These are phyloP conservation scores for Leptodirus hochenwartii DNA, from an alignment of 2,888 invertebrate genomes.

Conservation along the genomic window DNA sequence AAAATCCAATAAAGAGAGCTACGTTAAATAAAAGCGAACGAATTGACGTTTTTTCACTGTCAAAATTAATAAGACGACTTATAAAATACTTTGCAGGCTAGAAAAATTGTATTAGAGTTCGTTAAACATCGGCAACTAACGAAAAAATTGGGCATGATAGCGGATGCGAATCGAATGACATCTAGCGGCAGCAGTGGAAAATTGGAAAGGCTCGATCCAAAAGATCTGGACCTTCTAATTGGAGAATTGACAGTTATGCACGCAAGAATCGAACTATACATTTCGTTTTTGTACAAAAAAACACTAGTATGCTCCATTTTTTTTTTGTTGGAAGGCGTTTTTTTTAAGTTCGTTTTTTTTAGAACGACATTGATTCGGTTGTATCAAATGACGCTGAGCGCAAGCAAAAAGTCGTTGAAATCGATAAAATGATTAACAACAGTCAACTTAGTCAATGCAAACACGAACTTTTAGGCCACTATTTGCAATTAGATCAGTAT, in stretches of 20 bases:
- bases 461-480: constrained; percentile 71
- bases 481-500: constrained; percentile 82
- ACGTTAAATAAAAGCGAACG: too few relatives aligned
- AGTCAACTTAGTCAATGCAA: constrained; percentile 59
- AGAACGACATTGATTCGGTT: constrained; percentile 46
- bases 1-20: too few relatives aligned
- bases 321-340: too few relatives aligned
- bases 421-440: constrained; percentile 48
- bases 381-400: constrained; percentile 32
- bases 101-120: constrained; percentile 51
- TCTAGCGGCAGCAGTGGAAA: constrained; percentile 24
- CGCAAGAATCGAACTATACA: constrained; percentile 77
- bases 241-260: constrained; percentile 86
- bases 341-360: too few relatives aligned
- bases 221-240: constrained; percentile 71
- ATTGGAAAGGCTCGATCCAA: constrained; percentile 50
- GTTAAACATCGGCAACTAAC: constrained; percentile 45
- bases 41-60: too few relatives aligned
- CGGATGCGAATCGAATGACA: constrained; percentile 33
- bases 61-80: too few relatives aligned
- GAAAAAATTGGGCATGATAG: constrained; percentile 41
- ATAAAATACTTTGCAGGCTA: too few relatives aligned
- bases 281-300: constrained; percentile 20
- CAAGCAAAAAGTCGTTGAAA: constrained; percentile 27
- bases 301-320: constrained; percentile 2